Base-by-base conservation (phyloP, 2,888 invertebrate genomes). In the Opisthograptis luteolata region DNA sequence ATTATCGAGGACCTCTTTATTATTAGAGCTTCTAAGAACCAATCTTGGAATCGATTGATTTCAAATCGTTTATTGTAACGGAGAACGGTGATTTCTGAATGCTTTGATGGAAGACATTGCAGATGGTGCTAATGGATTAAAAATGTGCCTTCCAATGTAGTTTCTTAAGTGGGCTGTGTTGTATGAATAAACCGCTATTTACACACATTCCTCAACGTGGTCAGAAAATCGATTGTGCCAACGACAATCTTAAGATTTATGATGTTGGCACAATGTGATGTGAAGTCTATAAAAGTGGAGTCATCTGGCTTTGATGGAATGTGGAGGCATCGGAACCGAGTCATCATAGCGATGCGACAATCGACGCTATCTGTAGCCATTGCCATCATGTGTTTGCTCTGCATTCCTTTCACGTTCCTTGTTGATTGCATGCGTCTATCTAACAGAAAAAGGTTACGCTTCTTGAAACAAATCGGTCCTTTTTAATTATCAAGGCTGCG, bases 221-320 rank as follows among this genome's bases (percentile, higher is more conserved):
- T 55, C 55, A 55, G 59, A 49, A 57, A 62, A 62, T 62, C 55
- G 59, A 57, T 62, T 62, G 55, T 57, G 41, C 39, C 41, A 36
- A 50, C 46, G 50, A 49, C 42, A 39, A 43, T 40, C 17, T 19
- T n/a, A 51, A 43, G 52, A 54, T 59, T 62, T 61, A 61, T 61
- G 51, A 32, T 19, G 35, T 45, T 47, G 52, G 56, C 56, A 50
- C 41, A 50, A 59, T 57, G 54, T 62, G 62, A 63, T 62, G 63
- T 62, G 62, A 63, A 62, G 63, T 52, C 72, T 65, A 71, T 76
- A 75, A 72, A 73, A 64, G 66, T 60, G 58, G 54, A 52, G 58
- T 61, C 45, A 60, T 64, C 60, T 54, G 57, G 56, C 48, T 39
- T 64, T 61, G 68, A 65, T 63, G 73, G 63, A 59, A 60, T 63